Evolutionary conservation across 2,113 vertebrate genomes (phyloP).

Genomic region (Lepus europaeus): DNA sequence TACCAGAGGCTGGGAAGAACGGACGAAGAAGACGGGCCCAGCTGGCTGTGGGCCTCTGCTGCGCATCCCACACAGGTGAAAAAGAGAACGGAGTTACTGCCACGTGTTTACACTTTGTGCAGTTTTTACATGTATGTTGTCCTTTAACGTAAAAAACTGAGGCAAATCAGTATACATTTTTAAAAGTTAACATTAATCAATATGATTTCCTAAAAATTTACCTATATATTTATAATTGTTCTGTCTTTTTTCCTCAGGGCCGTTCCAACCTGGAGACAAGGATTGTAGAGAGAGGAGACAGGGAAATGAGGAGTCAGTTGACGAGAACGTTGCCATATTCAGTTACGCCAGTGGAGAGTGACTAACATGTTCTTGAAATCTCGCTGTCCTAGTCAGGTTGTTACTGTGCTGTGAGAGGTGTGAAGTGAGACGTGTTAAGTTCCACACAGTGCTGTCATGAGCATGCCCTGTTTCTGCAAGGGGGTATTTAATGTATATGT

Average conservation of each 20-base stretch:
- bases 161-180: neutral
- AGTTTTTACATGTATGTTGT: neutral
- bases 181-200: slow-evolving; percentile 46
- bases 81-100: neutral
- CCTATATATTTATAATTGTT: slow-evolving; percentile 16
- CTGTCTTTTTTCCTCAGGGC: slow-evolving; percentile 87
- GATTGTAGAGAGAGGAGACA: slow-evolving; percentile 81
- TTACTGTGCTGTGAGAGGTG: neutral
- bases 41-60: slow-evolving; percentile 81
- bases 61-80: slow-evolving; percentile 89
- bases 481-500: slow-evolving; percentile 25
- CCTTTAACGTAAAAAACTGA: slow-evolving; percentile 22
- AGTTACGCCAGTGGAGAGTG: neutral
- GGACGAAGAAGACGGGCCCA: slow-evolving; percentile 82
- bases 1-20: slow-evolving; percentile 90
- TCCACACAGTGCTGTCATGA: neutral
- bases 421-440: slow-evolving; percentile 14
- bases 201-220: neutral
- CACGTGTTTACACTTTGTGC: slow-evolving; percentile 20
- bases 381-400: neutral
- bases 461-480: slow-evolving; percentile 43
- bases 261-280: slow-evolving; percentile 92
- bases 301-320: slow-evolving; percentile 48
- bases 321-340: neutral
- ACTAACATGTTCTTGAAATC: neutral